Evolutionary conservation across 2,888 invertebrate genomes (phyloP).

Genomic region (Zootermopsis nevadensis): DNA sequence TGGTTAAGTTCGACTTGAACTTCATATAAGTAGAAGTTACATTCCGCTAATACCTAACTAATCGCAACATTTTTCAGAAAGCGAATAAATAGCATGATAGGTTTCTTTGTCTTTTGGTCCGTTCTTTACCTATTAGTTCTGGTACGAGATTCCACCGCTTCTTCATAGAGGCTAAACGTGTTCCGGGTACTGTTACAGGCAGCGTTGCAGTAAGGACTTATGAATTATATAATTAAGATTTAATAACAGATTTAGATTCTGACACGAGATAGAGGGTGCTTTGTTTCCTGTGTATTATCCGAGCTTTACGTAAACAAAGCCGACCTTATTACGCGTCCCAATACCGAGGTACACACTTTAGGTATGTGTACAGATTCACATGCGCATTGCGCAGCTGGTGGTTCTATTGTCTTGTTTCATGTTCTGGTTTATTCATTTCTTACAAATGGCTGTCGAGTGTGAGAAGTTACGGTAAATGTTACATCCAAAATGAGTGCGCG

Average conservation of each 20-base stretch:
- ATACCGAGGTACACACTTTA: neutral
- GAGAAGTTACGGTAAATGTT: conserved; percentile 16
- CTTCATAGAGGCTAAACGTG: no score
- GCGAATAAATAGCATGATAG: no score
- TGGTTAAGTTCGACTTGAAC: no score
- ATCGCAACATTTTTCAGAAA: no score
- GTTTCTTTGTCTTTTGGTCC: no score
- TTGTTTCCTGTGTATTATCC: neutral
- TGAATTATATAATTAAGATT: neutral
- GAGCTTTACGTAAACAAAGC: neutral
- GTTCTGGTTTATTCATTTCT: conserved; percentile 3
- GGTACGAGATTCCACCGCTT: no score
- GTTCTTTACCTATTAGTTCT: no score
- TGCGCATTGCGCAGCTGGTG: neutral
- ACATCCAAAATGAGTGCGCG: neutral
- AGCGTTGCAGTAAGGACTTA: neutral
- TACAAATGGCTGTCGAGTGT: neutral
- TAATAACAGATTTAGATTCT: neutral
- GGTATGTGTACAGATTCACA: neutral
- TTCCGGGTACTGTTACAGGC: no score
- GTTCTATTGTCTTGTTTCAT: neutral
- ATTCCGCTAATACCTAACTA: no score
- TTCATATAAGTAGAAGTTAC: no score
- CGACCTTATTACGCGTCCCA: neutral
- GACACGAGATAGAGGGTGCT: neutral